A percentile compares a stretch with the other conserved stretches of the same genome.
Evolutionary conservation across 2,797 vertebrate species (phyloP).

Genomic region (Peromyscus aztecus): DNA sequence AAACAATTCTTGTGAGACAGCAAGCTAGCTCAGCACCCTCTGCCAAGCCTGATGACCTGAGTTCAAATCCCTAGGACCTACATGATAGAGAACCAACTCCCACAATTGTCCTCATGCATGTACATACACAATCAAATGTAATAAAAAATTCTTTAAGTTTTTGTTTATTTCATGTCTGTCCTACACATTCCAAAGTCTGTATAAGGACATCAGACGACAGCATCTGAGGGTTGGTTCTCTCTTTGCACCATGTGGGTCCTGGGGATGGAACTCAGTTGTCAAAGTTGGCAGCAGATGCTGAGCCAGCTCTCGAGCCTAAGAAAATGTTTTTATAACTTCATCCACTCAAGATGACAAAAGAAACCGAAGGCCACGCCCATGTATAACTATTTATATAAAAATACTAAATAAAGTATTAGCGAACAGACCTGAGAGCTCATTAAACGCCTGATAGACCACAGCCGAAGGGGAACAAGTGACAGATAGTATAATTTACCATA

Average conservation of each 20-base stretch:
- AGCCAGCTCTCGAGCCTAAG: neutral
- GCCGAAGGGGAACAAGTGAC: constrained; percentile 20
- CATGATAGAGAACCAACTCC: neutral
- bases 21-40: neutral
- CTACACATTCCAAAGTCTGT: neutral
- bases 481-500: constrained; percentile 16
- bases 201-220: neutral
- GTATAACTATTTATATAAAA: constrained; percentile 62
- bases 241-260: neutral
- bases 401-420: constrained; percentile 70
- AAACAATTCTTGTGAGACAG: neutral
- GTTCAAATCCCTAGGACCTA: neutral
- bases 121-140: neutral
- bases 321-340: neutral
- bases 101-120: neutral
- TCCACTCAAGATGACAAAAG: constrained; percentile 3
- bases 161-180: neutral
- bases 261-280: neutral
- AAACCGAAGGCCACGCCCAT: neutral
- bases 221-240: neutral
- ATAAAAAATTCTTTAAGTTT: neutral
- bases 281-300: neutral
- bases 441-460: constrained; percentile 3
- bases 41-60: neutral
- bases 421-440: constrained; percentile 42